Evolutionary conservation across 2,113 vertebrate genomes (phyloP), one percentile per base, ranked within the genome.

Genomic region (Phaethon lepturus): DNA sequence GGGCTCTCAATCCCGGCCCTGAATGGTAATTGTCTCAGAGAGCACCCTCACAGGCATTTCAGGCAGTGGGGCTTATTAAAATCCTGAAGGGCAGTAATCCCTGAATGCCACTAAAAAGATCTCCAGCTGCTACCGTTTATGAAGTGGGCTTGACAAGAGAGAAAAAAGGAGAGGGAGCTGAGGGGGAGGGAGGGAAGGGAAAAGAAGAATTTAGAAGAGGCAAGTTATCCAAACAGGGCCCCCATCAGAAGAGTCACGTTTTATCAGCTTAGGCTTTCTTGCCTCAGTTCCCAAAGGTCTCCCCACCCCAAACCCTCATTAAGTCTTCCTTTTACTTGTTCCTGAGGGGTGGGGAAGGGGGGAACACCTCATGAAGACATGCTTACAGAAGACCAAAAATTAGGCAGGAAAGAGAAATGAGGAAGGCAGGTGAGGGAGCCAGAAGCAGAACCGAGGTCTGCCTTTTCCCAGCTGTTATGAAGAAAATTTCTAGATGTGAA

Each of bases 11-110:
- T 97, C 83, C 90, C 91, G 97, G 97, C 97, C 96, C 76, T 97
- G 96, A 98, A 96, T 96, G 93, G 97, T 95, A 97, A 99, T 98
- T 98, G 98, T 98, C 98, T 98, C 97, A 97, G 97, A 97, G 97
- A 98, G 98, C 95, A 97, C 96, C 98, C 98, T 98, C 97, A 97
- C 97, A 98, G 98, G 96, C 97, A 97, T 98, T 98, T 97, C 86
- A 98, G 98, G 98, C 97, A 98, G 97, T 93, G 91, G 85, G 94
- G 97, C 98, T 98, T 98, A 98, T 98, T 98, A 98, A 98, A 98
- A 98, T 98, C 98, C 98, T 98, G 84, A 98, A 99, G 98, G 98
- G 97, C 98, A 98, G 97, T 99, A 99, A 99, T 99, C 98, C 98
- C 96, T 97, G 96, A 99, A 98, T 98, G 96, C 97, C 96, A 97